Evolutionary conservation across 30 jellyfish, hydroid and myxozoan species (phyloP), one percentile per base, ranked within the genome.

Genomic region (Mastigias papua): DNA sequence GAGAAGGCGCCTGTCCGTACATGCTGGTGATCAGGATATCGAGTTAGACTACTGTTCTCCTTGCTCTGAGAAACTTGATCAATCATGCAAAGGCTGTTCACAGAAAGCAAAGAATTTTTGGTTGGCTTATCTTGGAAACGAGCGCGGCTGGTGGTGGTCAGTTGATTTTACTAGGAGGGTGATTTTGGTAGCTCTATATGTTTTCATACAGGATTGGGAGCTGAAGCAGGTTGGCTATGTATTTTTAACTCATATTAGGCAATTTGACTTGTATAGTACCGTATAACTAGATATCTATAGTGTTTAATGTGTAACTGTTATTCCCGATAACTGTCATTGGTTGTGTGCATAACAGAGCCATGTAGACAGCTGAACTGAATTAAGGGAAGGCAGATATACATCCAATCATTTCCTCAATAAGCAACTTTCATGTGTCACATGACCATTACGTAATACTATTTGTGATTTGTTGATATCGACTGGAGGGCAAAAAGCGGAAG

Each of bases 131-230:
- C 7, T 75, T 66, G 85, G 95, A 9, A 48, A 63, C 9, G 84
- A 78, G 33, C 67, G 85, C 15, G 81, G 95, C 2, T 86, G 95
- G 95, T 86, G 95, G 95, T 86, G 95, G 95, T 73, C 95, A 0
- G 76, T 62, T 76, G 95, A 86, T 30, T 71, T 86, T 33, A 54
- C 73, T 68, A 22, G 95, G 67, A 78, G 95, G 64, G 86, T 48
- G 15, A 9, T 76, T 16, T 76, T 86, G 28, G 90, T 86, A 10
- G 95, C 78, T 28, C 20, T 77, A 21, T 86, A 60, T 50, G 95
- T 86, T n/a, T 86, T 86, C 86, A 77, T 86, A 25, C 90, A 65
- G 60, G 95, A 86, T 76, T 86, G 95, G 95, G 57, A 86, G 13
- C 34, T 74, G 35, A 86, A 76, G 50, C 95, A 86, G 90, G 95